Base-by-base conservation (phyloP, 2,113 vertebrate species). In the Ranitomeya variabilis region DNA sequence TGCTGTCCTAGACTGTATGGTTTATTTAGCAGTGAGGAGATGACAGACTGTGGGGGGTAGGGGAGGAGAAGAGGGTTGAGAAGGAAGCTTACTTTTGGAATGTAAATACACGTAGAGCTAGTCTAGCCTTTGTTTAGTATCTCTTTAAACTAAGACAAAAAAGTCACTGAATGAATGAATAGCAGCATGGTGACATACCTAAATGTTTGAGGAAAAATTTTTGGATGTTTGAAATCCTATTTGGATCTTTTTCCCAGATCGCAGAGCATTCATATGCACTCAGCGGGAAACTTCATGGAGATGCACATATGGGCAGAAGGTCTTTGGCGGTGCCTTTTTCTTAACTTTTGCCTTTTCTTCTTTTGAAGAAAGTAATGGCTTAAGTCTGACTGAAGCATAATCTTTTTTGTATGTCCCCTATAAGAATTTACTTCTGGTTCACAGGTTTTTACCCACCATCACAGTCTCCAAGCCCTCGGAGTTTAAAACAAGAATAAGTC, bases 361-460 rank as follows among this genome's bases (percentile, higher is more conserved):
- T 95, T 95, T 95, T 95, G 95, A 95, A 95, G 94, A 95, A 95
- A 96, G 95, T 95, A 95, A 95, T 96, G 95, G 95, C 95, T 95
- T 95, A 95, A 95, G 94, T 95, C 94, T 95, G 94, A 94, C 94
- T 93, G 94, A 95, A 95, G 94, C 94, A 93, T 94, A 95, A 91
- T 95, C 93, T 95, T 94, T 95, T 95, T 95, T 95, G 94, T 95
- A 94, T 91, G 93, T 95, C 94, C 93, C 94, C 93, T 93, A 94
- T 95, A 94, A 92, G 94, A 94, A 94, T 94, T 96, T 95, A 95
- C 94, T 95, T 95, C 93, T 95, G 94, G 95, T 96, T 96, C 95
- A 95, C 93, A 94, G 95, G 92, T 94, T 94, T 94, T 94, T 95
- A 93, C 93, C 93, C 94, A 91, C 94, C 94, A 92, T 95, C 94